These are phyloP conservation scores for Arbacia lixula DNA, from an alignment of 53 echinoderm and acorn worm genomes.

Conservation along the genomic window DNA sequence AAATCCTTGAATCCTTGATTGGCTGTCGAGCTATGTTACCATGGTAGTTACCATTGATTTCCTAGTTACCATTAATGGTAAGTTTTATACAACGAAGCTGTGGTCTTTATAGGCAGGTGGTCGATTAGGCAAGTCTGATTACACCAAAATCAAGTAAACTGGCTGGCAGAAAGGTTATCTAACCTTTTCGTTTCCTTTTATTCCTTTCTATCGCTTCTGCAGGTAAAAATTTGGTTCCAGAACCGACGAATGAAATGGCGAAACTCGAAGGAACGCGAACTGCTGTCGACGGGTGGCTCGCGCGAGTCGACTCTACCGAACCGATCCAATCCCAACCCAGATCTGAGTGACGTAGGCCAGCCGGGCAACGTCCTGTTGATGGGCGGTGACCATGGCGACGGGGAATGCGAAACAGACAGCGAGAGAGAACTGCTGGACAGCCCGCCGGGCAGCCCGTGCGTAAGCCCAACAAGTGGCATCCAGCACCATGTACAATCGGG, in stretches of 20 bases:
- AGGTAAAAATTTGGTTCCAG: constrained; percentile 99
- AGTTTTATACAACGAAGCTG: no score
- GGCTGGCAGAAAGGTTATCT: no score
- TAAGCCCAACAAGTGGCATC: constrained; percentile 76
- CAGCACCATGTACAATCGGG: constrained; percentile 28
- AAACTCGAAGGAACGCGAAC: constrained; percentile 94
- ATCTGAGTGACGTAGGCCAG: constrained; percentile 91
- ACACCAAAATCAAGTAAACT: no score
- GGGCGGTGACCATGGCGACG: constrained; percentile 27
- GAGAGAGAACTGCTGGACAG: constrained; percentile 70
- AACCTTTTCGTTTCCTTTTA: not conserved
- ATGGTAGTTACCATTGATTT: no score
- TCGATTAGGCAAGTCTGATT: no score
- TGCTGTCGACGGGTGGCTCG: constrained; percentile 86
- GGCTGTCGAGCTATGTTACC: no score
- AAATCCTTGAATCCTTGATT: no score
- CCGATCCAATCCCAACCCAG: constrained; percentile 96
- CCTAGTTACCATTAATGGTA: no score
- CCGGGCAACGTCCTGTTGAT: constrained; percentile 34
- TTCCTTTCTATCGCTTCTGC: not conserved
- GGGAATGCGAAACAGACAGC: constrained; percentile 52
- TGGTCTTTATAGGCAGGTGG: no score
- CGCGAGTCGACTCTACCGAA: constrained; percentile 93
- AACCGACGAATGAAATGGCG: constrained; percentile 99
- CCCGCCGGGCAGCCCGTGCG: constrained; percentile 80